Base-by-base conservation (phyloP, 2,888 invertebrate genomes). In the Venusia cambrica region DNA sequence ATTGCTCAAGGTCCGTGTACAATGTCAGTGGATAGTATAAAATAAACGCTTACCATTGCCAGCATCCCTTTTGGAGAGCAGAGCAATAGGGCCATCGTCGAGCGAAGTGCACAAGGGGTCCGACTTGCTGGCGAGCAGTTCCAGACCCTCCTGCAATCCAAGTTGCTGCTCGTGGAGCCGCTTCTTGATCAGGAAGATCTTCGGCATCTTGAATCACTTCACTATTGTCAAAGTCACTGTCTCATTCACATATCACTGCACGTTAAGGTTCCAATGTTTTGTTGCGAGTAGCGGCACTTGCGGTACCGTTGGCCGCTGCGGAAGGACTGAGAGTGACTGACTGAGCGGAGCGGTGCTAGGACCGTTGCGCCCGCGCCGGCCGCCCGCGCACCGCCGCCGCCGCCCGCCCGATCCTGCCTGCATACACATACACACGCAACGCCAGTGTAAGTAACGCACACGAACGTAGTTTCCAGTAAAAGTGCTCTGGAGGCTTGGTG, bases 101-200 rank as follows among this genome's bases (percentile, higher is more conserved):
- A 88, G 75, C 34, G 81, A 89, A 56, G 90, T 87, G 69, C 89
- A 90, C 50, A 91, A 74, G 46, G 90, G 80, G 68, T 92, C 91
- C 54, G 87, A 77, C 75, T 93, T 93, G 65, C 76, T 73, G 55
- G 89, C 85, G 39, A 90, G 88, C 60, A 93, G 89, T 80, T 95
- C 94, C 81, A 95, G 95, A 49, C 93, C 91, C 78, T 95, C 95
- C 79, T 93, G 88, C 73, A 96, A 85, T 63, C 93, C 90, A 68
- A 94, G 90, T 85, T 96, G 96, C 90, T 96, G 96, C 92, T 95
- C 94, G 62, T 94, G 94, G 89, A 96, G 90, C 74, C 96, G 92
- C 80, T 96, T 94, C 88, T 96, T 96, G 66, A 96, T 95, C 63
- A 95, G 87, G 87, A 96, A 96, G 84, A 96, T 96, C 90, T 96